Conservation (phyloP, 2,797 vertebrate genomes). For the Neosalanx taihuensis region DNA sequence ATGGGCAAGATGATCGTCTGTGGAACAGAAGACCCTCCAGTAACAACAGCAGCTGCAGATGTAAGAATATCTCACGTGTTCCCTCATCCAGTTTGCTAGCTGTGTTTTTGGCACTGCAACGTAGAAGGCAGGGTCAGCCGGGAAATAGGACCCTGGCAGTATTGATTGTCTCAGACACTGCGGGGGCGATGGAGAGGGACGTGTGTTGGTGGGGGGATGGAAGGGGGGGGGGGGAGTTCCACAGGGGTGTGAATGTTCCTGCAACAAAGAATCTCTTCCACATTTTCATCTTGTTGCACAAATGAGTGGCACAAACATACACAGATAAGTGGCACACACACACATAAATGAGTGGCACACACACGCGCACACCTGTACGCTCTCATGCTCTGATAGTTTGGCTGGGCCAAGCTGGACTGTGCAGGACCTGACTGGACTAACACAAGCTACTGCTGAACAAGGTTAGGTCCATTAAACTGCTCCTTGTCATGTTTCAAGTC, state of each 20-base stretch:
- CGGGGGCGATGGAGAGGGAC: background rate
- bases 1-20: background rate
- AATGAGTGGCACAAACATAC: too few species aligned
- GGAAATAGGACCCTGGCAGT: slow-evolving; percentile 9
- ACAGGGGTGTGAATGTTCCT: background rate
- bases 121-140: background rate
- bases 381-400: background rate
- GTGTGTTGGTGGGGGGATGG: background rate
- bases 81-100: slow-evolving; percentile 11
- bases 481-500: slow-evolving; percentile 13
- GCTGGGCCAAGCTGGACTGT: background rate
- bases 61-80: background rate
- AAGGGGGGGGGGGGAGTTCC: background rate
- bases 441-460: too few species aligned
- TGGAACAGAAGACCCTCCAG: background rate
- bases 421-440: too few species aligned
- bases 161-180: slow-evolving; percentile 13
- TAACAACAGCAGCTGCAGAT: background rate
- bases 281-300: background rate
- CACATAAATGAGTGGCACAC: too few species aligned
- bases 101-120: background rate
- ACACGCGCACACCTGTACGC: background rate
- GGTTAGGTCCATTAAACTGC: background rate
- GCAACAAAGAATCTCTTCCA: background rate
- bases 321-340: background rate